Conservation (phyloP, 2,113 vertebrate genomes). For the Hydrolagus affinis region DNA sequence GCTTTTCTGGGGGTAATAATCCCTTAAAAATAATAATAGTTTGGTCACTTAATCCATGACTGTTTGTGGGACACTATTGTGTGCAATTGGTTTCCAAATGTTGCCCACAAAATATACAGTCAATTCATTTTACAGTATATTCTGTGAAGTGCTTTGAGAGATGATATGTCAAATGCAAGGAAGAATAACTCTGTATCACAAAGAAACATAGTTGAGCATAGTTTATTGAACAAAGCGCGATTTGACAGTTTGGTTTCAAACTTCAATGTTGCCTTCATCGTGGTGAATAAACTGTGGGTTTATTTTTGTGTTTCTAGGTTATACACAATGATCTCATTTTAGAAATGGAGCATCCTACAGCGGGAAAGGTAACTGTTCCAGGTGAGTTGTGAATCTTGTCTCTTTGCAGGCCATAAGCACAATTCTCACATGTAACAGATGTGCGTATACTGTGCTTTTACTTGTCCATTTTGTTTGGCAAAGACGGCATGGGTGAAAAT, state of each 20-base stretch:
- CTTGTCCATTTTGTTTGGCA: not conserved
- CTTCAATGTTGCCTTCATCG: not conserved
- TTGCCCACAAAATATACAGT: no score
- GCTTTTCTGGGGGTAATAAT: no score
- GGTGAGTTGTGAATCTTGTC: conserved; percentile 54
- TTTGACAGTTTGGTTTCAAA: not conserved
- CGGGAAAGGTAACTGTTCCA: conserved; percentile 72
- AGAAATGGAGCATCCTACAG: conserved; percentile 80
- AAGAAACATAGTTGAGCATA: no score
- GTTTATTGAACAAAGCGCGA: not conserved
- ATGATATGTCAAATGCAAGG: no score
- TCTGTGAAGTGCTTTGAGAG: no score
- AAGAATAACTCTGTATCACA: no score
- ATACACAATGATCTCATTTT: conserved; percentile 77
- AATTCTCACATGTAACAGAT: not conserved
- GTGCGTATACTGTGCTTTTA: not conserved
- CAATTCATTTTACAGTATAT: no score
- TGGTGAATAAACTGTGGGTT: not conserved
- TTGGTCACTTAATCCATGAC: no score
- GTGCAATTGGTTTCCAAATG: no score
- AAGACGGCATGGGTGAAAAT: no score
- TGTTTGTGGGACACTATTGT: no score
- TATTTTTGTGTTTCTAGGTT: conserved; percentile 60
- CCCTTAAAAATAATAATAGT: no score
- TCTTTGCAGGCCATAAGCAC: conserved; percentile 26